phyloP scores from a whole-genome alignment of 2,888 invertebrate species.

The Itoplectis maculator region DNA sequence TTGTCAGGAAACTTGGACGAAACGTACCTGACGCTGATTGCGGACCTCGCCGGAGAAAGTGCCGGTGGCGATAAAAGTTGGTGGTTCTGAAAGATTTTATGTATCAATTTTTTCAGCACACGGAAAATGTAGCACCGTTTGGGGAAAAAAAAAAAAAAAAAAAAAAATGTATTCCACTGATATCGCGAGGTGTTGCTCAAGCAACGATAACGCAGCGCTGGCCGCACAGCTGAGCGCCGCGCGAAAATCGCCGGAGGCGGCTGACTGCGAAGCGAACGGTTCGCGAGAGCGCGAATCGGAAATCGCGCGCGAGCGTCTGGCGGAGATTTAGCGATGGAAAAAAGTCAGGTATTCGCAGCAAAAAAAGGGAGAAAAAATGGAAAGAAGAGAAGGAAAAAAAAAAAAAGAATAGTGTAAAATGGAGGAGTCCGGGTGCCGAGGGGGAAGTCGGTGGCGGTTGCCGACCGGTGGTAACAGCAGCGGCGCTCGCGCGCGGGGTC shows the following conservation, averaged over 20 bases:
- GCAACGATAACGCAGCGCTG: not conserved
- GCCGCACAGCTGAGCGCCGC: slow-evolving; percentile 11
- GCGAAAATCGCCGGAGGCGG: slow-evolving; percentile 46
- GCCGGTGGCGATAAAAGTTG: too few relatives aligned
- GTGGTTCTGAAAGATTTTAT: too few relatives aligned
- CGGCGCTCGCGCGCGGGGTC: slow-evolving; percentile 49
- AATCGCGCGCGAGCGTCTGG: not conserved
- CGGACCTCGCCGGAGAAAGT: not conserved
- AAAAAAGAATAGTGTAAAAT: slow-evolving; percentile 28
- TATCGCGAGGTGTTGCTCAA: slow-evolving; percentile 1
- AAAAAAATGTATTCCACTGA: not conserved
- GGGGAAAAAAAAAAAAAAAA: not conserved
- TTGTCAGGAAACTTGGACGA: not conserved
- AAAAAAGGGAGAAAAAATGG: slow-evolving; percentile 45
- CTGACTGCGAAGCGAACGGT: slow-evolving; percentile 12
- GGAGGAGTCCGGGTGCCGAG: slow-evolving; percentile 50
- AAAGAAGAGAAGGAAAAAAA: slow-evolving; percentile 20
- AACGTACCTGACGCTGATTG: not conserved
- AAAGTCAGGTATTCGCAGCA: slow-evolving; percentile 30
- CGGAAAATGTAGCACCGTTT: too few relatives aligned
- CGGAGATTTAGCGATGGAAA: slow-evolving; percentile 35
- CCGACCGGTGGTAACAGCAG: slow-evolving; percentile 16
- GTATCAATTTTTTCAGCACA: too few relatives aligned
- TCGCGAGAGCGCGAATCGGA: not conserved
- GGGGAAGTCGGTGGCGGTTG: slow-evolving; percentile 59